These are phyloP conservation scores for Eristalis pertinax DNA, from an alignment of 2,888 invertebrate species.

Conservation along the genomic window DNA sequence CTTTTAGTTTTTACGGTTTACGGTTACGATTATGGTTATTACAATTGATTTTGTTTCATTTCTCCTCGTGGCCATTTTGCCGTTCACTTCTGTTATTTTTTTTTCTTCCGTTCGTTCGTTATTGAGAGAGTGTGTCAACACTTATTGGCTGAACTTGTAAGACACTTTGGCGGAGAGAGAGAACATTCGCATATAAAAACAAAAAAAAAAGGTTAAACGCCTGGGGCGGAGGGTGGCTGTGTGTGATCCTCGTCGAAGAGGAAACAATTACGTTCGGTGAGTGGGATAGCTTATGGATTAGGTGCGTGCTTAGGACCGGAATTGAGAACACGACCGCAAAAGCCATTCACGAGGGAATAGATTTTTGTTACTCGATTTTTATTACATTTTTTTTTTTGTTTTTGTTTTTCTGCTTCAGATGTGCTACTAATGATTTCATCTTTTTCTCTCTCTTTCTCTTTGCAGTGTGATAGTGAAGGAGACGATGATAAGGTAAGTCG, in stretches of 20 bases:
- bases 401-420: not conserved
- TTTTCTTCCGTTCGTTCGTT: too few relatives aligned
- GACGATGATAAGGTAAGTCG: conserved; percentile 93
- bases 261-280: not conserved
- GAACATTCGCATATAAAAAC: conserved; percentile 43
- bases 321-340: conserved; percentile 33
- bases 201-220: conserved; percentile 57
- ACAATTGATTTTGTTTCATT: conserved; percentile 72
- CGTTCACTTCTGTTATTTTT: not conserved
- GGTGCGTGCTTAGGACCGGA: not conserved
- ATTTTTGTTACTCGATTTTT: conserved; percentile 9
- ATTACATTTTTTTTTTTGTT: not conserved
- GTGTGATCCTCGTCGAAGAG: not conserved
- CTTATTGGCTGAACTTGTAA: conserved; percentile 62
- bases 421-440: conserved; percentile 14
- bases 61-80: conserved; percentile 42
- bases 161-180: conserved; percentile 16
- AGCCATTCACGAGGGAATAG: conserved; percentile 15
- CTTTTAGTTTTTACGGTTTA: conserved; percentile 71
- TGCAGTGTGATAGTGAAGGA: conserved; percentile 96
- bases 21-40: conserved; percentile 70
- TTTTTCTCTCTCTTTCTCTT: conserved; percentile 79
- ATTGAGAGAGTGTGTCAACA: conserved; percentile 63
- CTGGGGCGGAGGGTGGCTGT: not conserved
- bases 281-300: too few relatives aligned